Base-by-base conservation (phyloP, 2,797 vertebrate genomes). In the Phyllotis vaccarum region DNA sequence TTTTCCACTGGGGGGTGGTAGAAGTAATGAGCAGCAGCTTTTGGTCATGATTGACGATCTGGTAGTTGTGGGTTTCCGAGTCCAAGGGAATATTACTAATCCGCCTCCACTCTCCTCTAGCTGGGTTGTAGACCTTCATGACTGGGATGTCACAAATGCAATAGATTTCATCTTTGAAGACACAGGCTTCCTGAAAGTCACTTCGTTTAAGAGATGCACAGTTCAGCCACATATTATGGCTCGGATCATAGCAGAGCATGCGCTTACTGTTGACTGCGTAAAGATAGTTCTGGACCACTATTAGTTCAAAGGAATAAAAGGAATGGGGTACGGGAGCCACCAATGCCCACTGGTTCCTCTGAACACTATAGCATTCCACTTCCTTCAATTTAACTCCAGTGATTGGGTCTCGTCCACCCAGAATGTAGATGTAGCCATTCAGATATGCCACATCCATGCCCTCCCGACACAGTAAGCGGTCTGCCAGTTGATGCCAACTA, bases 141-240 rank as follows among this genome's bases (percentile, higher is more conserved):
- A 99, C 98, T 0, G 99, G 99, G 87, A 99, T 99, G 96, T 99
- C 99, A 4, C 99, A 99, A 96, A 99, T 99, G 19, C 99, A 99
- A 81, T 99, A 97, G 74, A 99, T 99, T 97, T 99, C 99, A 72
- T 99, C 99, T 95, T 99, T 99, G 88, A 99, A 99, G 90, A 99
- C 98, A 40, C 99, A 99, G 60, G 99, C 99, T 97, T 99, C 99
- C 98, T 99, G 99, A 12, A 99, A 99, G 97, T 99, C 99, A 97
- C 99, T 99, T 29, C 99, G 97, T 40, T 99, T 98, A 81, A 99
- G 98, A 0, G 99, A 99, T 2, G 99, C 99, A 29, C 99, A 99
- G 98, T 99, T 99, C 56, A 99, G 98, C 99, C 99, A 99, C 98
- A 99, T 99, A 96, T 99, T 99, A 94, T 98, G 99, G 86, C 98